A percentile compares a stretch with the other conserved stretches of the same genome.
Evolutionary conservation across 2,113 vertebrate species (phyloP).

Genomic region (Nettapus auritus): DNA sequence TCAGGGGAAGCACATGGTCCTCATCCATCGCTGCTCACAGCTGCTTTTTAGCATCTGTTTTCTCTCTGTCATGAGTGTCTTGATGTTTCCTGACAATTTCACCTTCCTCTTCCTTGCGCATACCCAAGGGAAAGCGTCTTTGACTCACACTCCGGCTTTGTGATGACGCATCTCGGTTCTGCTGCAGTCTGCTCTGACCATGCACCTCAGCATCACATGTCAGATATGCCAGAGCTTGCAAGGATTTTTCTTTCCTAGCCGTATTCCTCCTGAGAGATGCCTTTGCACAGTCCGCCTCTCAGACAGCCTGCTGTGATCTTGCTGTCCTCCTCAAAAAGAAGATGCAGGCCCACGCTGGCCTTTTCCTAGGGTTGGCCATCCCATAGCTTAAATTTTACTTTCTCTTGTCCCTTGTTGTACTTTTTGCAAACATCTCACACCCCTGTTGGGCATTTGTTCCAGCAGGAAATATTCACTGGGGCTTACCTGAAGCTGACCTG

Average conservation of each 20-base stretch:
- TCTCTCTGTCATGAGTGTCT: background rate
- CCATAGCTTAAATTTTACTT: background rate
- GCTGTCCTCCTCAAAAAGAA: background rate
- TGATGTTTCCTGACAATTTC: constrained; percentile 16
- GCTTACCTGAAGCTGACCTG: background rate
- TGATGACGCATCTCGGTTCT: background rate
- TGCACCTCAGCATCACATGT: rapidly evolving
- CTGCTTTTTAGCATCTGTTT: background rate
- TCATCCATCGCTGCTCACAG: background rate
- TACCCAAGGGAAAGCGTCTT: background rate
- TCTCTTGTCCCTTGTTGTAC: background rate
- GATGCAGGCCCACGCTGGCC: rapidly evolving
- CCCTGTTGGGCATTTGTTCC: background rate
- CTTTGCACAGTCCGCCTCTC: background rate
- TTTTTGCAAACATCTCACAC: background rate
- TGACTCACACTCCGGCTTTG: background rate
- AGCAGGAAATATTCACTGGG: background rate
- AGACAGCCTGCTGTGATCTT: background rate
- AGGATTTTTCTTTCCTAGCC: background rate
- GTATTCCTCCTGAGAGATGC: background rate
- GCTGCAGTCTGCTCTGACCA: constrained; percentile 2
- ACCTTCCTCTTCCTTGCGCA: background rate
- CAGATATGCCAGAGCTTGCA: background rate
- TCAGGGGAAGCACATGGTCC: background rate
- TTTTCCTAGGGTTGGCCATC: background rate